Evolutionary conservation across 2,888 invertebrate genomes (phyloP).

Genomic region (Serrognathus titanus): DNA sequence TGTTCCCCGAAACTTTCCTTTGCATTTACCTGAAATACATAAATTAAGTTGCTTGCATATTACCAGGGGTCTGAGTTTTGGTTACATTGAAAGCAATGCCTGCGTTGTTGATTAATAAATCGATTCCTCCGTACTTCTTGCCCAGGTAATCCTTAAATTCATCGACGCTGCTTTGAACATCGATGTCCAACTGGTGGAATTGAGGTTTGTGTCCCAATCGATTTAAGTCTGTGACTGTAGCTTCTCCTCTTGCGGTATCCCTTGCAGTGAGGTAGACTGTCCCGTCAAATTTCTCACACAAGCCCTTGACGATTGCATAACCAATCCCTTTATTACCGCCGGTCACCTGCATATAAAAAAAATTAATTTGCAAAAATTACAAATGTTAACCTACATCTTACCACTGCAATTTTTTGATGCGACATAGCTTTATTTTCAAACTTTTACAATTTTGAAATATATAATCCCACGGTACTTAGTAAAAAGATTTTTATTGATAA

Average conservation of each 20-base stretch:
- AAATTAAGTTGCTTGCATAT: too few relatives aligned
- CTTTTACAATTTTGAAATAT: too few relatives aligned
- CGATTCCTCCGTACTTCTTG: background rate
- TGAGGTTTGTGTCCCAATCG: slow-evolving; percentile 53
- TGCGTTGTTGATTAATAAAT: background rate
- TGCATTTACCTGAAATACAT: slow-evolving; percentile 45
- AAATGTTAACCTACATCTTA: background rate
- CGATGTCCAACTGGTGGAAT: slow-evolving; percentile 70
- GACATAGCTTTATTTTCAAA: background rate
- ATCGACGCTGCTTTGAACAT: slow-evolving; percentile 57
- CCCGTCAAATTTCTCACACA: slow-evolving; percentile 65
- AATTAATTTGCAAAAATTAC: background rate
- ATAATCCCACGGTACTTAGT: too few relatives aligned
- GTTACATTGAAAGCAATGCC: background rate
- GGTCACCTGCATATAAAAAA: slow-evolving; percentile 53
- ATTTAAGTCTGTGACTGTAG: slow-evolving; percentile 59
- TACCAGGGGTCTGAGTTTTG: too few relatives aligned
- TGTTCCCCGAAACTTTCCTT: slow-evolving; percentile 63
- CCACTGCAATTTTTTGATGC: background rate
- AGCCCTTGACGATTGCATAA: slow-evolving; percentile 62
- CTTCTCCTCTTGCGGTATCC: slow-evolving; percentile 54
- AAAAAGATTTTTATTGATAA: too few relatives aligned
- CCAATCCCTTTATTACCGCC: slow-evolving; percentile 72
- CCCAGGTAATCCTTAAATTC: slow-evolving; percentile 53
- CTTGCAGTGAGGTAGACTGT: slow-evolving; percentile 69